Percentiles rank a stretch among this genome's conserved stretches.
These are phyloP conservation scores for Aspidapion aeneum DNA, from an alignment of 2,888 invertebrate genomes.

Conservation along the genomic window DNA sequence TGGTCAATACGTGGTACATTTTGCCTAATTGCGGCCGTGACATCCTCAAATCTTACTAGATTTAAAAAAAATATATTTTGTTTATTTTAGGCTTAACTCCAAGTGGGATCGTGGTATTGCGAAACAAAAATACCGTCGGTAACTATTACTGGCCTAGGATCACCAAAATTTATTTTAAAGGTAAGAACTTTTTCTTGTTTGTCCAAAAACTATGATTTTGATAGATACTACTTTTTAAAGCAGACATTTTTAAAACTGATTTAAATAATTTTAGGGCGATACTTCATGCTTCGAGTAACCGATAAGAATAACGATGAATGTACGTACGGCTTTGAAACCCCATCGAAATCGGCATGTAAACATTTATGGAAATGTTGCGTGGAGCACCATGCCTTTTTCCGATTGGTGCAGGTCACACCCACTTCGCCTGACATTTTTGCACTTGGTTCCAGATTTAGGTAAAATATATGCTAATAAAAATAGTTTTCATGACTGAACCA, in stretches of 20 bases:
- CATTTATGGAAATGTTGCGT: conserved; percentile 96
- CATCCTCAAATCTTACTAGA: too few species aligned
- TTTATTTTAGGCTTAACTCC: conserved; percentile 67
- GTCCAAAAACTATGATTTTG: too few species aligned
- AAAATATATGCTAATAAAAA: too few species aligned
- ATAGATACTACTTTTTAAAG: too few species aligned
- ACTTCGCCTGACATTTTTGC: conserved; percentile 73
- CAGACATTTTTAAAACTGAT: too few species aligned
- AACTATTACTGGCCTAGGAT: conserved; percentile 99
- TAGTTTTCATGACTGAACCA: too few species aligned
- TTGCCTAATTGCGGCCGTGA: too few species aligned
- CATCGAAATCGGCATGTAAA: conserved; percentile 87
- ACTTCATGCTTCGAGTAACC: conserved; percentile 93
- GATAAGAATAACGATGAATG: conserved; percentile 96
- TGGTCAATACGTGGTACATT: too few species aligned
- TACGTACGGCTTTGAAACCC: conserved; percentile 95
- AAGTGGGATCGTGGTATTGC: conserved; percentile 89
- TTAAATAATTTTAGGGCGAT: conserved; percentile 57
- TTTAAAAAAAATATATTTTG: not conserved
- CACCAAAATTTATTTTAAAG: conserved; percentile 94
- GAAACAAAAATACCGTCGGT: conserved; percentile 94
- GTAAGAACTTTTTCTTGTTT: conserved; percentile 40
- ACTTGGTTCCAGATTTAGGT: conserved; percentile 74
- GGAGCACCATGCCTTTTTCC: conserved; percentile 93
- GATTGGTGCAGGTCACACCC: conserved; percentile 79